Percentiles rank a stretch among this genome's conserved stretches.
Conservation (phyloP, 2,113 vertebrate species). For the Macquaria australasica region DNA sequence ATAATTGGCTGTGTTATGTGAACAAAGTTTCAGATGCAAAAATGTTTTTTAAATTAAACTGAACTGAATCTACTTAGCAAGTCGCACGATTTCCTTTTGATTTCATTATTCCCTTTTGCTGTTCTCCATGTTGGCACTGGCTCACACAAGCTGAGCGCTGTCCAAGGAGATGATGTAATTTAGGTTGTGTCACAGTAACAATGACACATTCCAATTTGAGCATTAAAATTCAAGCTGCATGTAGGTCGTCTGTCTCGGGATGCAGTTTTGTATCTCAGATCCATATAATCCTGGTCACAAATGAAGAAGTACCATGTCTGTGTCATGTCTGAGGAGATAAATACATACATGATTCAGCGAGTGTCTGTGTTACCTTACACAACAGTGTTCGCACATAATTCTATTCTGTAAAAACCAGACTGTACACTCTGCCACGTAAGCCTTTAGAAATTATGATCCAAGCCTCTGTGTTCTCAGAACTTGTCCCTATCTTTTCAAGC, state of each 20-base stretch:
- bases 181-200: constrained; percentile 64
- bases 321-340: not conserved
- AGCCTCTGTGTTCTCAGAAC: constrained; percentile 59
- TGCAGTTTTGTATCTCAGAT: constrained; percentile 11
- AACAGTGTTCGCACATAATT: constrained; percentile 30
- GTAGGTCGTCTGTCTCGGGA: constrained; percentile 54
- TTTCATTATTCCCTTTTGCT: constrained; percentile 26
- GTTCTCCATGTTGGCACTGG: constrained; percentile 16
- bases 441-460: constrained; percentile 60
- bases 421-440: constrained; percentile 46
- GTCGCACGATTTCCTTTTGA: constrained; percentile 1
- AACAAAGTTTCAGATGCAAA: not conserved
- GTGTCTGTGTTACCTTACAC: constrained; percentile 33
- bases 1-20: not conserved
- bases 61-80: constrained; percentile 9
- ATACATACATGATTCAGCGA: not conserved
- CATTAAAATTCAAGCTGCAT: constrained; percentile 56
- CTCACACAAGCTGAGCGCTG: constrained; percentile 46
- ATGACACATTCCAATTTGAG: constrained; percentile 64
- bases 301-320: not conserved
- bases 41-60: not conserved
- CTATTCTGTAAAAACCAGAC: constrained; percentile 48
- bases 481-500: constrained; percentile 58
- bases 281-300: not conserved
- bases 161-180: constrained; percentile 71